Conservation (phyloP, 2,888 invertebrate species). For the Drosophila nigricruria region DNA sequence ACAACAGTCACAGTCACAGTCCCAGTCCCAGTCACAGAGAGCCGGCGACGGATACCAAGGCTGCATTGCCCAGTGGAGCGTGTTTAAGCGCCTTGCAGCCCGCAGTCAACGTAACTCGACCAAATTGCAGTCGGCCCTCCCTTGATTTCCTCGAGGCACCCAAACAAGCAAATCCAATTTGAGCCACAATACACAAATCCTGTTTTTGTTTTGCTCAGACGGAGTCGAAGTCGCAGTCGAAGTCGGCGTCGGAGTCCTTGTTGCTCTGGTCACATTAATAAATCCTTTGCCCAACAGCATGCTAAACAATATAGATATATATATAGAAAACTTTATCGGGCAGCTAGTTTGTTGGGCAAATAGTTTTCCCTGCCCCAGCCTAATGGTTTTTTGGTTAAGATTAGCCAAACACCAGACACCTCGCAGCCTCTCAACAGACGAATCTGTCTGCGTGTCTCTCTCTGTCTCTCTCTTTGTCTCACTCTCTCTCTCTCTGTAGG, state of each 20-base stretch:
- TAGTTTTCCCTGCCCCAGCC: slow-evolving; percentile 37
- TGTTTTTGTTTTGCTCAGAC: slow-evolving; percentile 65
- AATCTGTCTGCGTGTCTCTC: neutral
- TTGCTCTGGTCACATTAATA: slow-evolving; percentile 52
- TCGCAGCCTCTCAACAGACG: slow-evolving; percentile 34
- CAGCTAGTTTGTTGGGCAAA: slow-evolving; percentile 35
- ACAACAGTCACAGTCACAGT: neutral
- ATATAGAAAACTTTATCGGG: slow-evolving; percentile 24
- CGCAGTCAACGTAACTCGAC: slow-evolving; percentile 39
- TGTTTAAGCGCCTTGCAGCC: slow-evolving; percentile 45
- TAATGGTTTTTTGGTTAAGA: slow-evolving; percentile 65
- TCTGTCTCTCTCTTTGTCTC: no score
- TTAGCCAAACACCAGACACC: slow-evolving; percentile 68
- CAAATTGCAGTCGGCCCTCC: slow-evolving; percentile 60
- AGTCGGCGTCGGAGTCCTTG: slow-evolving; percentile 7
- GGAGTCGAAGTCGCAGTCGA: slow-evolving; percentile 5
- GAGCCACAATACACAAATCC: slow-evolving; percentile 74
- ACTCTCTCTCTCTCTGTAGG: neutral
- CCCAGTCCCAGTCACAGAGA: no score
- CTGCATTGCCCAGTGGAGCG: slow-evolving; percentile 64
- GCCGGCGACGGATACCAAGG: slow-evolving; percentile 41
- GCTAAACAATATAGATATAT: slow-evolving; percentile 43
- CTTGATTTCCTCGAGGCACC: slow-evolving; percentile 38
- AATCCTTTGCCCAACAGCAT: slow-evolving; percentile 51
- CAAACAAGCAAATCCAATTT: slow-evolving; percentile 78